Evolutionary conservation across 2,113 vertebrate genomes (phyloP).

Genomic region (Poeciliopsis retropinna): DNA sequence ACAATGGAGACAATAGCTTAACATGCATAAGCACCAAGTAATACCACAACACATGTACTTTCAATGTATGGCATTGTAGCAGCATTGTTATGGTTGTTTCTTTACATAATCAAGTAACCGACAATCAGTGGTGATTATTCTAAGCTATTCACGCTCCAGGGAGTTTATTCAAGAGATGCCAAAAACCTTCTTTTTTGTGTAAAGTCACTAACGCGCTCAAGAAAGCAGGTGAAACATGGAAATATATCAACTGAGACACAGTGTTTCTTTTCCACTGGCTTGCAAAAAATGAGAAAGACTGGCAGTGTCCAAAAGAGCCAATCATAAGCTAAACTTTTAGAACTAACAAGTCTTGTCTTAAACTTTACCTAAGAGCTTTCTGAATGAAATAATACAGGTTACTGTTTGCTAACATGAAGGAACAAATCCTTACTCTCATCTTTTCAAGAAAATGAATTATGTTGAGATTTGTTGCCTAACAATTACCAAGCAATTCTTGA

Average conservation of each 20-base stretch:
- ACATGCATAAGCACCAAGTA: conserved; percentile 9
- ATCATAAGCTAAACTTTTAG: background rate
- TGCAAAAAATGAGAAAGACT: conserved; percentile 3
- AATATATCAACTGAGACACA: background rate
- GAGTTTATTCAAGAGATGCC: background rate
- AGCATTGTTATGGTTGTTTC: background rate
- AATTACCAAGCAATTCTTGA: background rate
- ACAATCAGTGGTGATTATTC: background rate
- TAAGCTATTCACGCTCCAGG: background rate
- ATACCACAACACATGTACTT: background rate
- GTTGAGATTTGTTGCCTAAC: background rate
- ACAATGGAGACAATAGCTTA: conserved; percentile 1
- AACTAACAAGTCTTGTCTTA: background rate
- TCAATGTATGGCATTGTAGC: conserved; percentile 2
- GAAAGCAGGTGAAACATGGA: background rate
- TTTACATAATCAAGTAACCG: background rate
- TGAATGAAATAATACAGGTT: background rate
- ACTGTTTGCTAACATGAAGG: background rate
- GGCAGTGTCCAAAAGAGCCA: background rate
- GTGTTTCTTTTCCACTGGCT: background rate
- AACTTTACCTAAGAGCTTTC: background rate
- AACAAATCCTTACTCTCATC: background rate
- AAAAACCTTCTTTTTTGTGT: background rate
- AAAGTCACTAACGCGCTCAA: background rate
- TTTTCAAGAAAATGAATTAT: too few relatives aligned